Percentiles rank a stretch among this genome's conserved stretches.
phyloP scores from a whole-genome alignment of 2,888 invertebrate species.

The Chymomyza procnemis region DNA sequence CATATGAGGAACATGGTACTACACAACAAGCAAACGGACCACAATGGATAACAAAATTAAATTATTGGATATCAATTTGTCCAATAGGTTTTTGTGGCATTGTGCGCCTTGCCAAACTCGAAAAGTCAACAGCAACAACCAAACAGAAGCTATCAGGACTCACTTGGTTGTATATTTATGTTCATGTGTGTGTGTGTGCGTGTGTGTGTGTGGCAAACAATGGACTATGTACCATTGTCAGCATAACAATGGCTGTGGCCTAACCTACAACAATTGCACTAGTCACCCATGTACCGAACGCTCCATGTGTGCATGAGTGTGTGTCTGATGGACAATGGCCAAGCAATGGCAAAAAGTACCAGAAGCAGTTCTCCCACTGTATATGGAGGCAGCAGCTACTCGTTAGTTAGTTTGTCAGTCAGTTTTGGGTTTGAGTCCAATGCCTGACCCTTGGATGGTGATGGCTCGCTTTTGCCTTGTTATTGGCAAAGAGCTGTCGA shows the following conservation, averaged over 20 bases:
- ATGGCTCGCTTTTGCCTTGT: constrained; percentile 30
- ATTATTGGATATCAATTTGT: constrained; percentile 72
- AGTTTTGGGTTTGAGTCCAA: neutral
- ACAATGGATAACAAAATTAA: constrained; percentile 71
- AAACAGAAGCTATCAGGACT: neutral
- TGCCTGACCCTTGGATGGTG: neutral
- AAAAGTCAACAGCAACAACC: constrained; percentile 66
- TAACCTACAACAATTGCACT: constrained; percentile 24
- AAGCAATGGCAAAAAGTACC: constrained; percentile 31
- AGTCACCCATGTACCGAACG: constrained; percentile 14
- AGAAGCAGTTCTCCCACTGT: neutral
- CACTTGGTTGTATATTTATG: neutral
- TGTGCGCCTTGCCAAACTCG: constrained; percentile 57
- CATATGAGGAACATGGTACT: neutral
- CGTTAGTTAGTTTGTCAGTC: constrained; percentile 16
- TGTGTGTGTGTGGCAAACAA: constrained; percentile 45
- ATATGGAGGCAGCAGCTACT: neutral
- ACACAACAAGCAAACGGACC: constrained; percentile 30
- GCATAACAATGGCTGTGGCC: constrained; percentile 53
- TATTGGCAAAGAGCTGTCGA: constrained; percentile 57
- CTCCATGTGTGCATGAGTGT: constrained; percentile 9
- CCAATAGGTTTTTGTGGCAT: constrained; percentile 47
- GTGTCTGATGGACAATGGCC: constrained; percentile 57
- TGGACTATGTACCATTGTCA: constrained; percentile 60
- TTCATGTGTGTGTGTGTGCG: constrained; percentile 19